Conservation (phyloP, 2,797 vertebrate species). For the Sebastolobus altivelis region DNA sequence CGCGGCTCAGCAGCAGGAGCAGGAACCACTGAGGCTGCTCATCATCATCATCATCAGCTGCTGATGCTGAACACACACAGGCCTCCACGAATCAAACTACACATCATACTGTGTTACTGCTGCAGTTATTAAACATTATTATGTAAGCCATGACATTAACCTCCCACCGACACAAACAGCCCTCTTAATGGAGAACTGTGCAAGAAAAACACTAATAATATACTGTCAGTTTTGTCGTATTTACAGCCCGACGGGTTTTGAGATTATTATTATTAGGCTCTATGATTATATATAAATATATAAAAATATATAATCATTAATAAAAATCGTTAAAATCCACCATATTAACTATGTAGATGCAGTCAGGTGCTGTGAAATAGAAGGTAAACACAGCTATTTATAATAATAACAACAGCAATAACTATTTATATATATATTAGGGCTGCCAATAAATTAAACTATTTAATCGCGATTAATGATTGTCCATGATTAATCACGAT, state of each 20-base stretch:
- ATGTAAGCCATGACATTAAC: slow-evolving; percentile 45
- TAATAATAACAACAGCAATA: no score
- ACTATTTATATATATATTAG: no score
- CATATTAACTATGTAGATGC: not conserved
- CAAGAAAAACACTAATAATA: not conserved
- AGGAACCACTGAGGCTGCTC: slow-evolving; percentile 35
- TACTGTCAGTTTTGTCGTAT: not conserved
- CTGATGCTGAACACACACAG: slow-evolving; percentile 31
- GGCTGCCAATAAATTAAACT: no score
- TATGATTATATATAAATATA: not conserved
- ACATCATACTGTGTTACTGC: slow-evolving; percentile 17
- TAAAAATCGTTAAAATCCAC: not conserved
- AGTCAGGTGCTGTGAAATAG: not conserved
- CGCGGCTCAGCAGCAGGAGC: slow-evolving; percentile 81
- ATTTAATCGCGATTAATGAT: no score
- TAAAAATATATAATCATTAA: not conserved
- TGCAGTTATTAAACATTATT: slow-evolving; percentile 43
- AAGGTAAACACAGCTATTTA: no score
- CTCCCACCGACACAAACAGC: not conserved
- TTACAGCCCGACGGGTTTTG: not conserved
- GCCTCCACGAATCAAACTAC: slow-evolving; percentile 68
- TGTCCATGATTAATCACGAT: no score
- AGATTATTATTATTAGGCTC: not conserved
- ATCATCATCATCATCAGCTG: slow-evolving; percentile 9
- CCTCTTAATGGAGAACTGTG: not conserved